phyloP scores from a whole-genome alignment of 2,113 vertebrate genomes.

The Varanus salvator region DNA sequence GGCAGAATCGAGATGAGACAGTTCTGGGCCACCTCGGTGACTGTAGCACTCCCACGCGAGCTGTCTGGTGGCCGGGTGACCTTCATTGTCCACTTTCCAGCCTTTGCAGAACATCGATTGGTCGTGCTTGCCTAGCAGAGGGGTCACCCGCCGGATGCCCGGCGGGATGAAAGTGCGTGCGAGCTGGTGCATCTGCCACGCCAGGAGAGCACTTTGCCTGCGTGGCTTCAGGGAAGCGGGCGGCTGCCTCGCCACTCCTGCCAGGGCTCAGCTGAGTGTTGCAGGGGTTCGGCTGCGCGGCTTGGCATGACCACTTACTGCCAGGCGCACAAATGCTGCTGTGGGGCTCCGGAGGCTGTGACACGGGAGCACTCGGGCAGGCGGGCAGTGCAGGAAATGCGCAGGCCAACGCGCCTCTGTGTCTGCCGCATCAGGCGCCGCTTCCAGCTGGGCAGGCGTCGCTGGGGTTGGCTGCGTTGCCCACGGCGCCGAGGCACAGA shows the following conservation, averaged over 20 bases:
- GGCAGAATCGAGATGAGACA: background rate
- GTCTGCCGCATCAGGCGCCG: conserved; percentile 44
- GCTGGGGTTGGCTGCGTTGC: conserved; percentile 75
- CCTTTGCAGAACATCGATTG: conserved; percentile 77
- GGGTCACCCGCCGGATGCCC: conserved; percentile 76
- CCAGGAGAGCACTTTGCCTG: conserved; percentile 47
- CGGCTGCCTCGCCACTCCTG: background rate
- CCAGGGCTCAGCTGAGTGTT: background rate
- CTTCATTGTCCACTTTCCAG: conserved; percentile 66
- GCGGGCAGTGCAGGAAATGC: conserved; percentile 61
- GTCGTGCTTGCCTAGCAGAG: conserved; percentile 85
- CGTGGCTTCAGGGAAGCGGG: background rate
- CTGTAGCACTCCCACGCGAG: background rate
- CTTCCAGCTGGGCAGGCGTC: background rate
- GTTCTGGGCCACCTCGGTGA: background rate
- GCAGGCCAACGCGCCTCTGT: background rate
- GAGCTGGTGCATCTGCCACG: conserved; percentile 48
- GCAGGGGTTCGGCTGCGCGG: background rate
- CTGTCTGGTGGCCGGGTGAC: conserved; percentile 43
- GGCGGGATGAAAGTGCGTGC: conserved; percentile 73
- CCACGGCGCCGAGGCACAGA: conserved; percentile 73
- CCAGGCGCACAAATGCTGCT: background rate
- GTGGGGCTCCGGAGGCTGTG: conserved; percentile 51
- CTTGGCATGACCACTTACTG: conserved; percentile 30
- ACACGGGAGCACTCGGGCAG: conserved; percentile 39